Base-by-base conservation (phyloP, 2,888 invertebrate species). In the Hydraecia micacea region DNA sequence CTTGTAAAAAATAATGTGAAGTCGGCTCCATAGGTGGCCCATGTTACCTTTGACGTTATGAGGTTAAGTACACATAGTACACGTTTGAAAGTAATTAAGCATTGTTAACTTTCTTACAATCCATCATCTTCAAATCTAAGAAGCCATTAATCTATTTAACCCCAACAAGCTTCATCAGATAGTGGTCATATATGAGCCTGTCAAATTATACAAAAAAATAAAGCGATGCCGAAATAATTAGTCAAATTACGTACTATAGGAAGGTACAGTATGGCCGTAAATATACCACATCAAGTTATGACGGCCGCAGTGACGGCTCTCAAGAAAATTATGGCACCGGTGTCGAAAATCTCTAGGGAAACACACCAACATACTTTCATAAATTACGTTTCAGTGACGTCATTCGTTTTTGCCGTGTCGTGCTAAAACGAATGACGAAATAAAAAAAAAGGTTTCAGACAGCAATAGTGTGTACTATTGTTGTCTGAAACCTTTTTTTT, bases 91-190 rank as follows among this genome's bases (percentile, higher is more conserved):
- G 36, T 79, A 79, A 79, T 65, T n/a, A 60, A 42, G 2, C 15
- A 39, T n/a, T 60, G 32, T 52, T 58, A 72, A 25, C 66, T 60
- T n/a, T 66, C 18, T 58, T 7, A 49, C 15, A 39, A 79, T 79
- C 73, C 49, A 79, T 79, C 79, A 79, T 73, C 39, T 42, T 79
- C 79, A 79, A 79, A 79, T 66, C n/a, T n/a, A 49, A 79, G 46
- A 65, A n/a, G 15, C 13, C 25, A 0, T 18, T 42, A 58, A 66
- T 66, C 15, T 52, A 52, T 79, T 72, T 42, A 52, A 66, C 7
- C 13, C 28, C 49, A 52, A 79, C 65, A 21, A 42, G 25, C 8
- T 52, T 42, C 7, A 9, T 21, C 0, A 66, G 65, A 66, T n/a
- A 58, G 11, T 25, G 36, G 11, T 46, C 6, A 18, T 55, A 52